Evolutionary conservation across 2,888 invertebrate species (phyloP).

Genomic region (Drosophila histrio): DNA sequence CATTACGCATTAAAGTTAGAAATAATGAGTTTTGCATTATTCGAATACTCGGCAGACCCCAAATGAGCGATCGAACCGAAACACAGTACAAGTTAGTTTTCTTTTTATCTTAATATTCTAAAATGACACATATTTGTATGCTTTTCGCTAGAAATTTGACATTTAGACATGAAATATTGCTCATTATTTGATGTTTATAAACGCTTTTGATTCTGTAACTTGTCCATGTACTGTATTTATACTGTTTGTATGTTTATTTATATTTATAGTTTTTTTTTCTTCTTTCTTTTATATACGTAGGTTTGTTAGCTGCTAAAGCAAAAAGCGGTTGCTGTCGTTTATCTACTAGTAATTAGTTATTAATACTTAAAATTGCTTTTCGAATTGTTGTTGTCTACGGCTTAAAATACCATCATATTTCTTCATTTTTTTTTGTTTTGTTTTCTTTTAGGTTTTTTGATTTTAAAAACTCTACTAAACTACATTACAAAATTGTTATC

Average conservation of each 20-base stretch:
- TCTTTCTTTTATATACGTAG: slow-evolving; percentile 17
- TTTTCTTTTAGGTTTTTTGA: slow-evolving; percentile 44
- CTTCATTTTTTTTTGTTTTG: slow-evolving; percentile 12
- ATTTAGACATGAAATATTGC: slow-evolving; percentile 78
- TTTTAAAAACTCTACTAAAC: slow-evolving; percentile 69
- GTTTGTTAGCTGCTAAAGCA: slow-evolving; percentile 64
- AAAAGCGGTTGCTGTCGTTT: slow-evolving; percentile 61
- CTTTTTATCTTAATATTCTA: slow-evolving; percentile 54
- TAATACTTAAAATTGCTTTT: slow-evolving; percentile 80
- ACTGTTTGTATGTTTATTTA: slow-evolving; percentile 23
- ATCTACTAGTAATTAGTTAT: slow-evolving; percentile 57
- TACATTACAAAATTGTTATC: slow-evolving; percentile 69
- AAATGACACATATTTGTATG: slow-evolving; percentile 65
- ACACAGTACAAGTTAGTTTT: slow-evolving; percentile 27
- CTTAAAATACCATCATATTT: slow-evolving; percentile 40
- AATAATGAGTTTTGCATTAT: slow-evolving; percentile 66
- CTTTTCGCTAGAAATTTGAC: slow-evolving; percentile 63
- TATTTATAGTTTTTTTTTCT: slow-evolving; percentile 11
- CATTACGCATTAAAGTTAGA: slow-evolving; percentile 48
- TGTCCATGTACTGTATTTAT: slow-evolving; percentile 43
- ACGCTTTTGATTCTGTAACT: slow-evolving; percentile 69
- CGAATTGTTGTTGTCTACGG: slow-evolving; percentile 51
- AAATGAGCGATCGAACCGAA: slow-evolving; percentile 8
- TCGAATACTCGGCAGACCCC: slow-evolving; percentile 57
- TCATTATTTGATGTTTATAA: slow-evolving; percentile 67